Percentiles rank a stretch among this genome's conserved stretches.
These are phyloP conservation scores for Platycercus adscitus DNA, from an alignment of 2,113 vertebrate species.

Conservation along the genomic window DNA sequence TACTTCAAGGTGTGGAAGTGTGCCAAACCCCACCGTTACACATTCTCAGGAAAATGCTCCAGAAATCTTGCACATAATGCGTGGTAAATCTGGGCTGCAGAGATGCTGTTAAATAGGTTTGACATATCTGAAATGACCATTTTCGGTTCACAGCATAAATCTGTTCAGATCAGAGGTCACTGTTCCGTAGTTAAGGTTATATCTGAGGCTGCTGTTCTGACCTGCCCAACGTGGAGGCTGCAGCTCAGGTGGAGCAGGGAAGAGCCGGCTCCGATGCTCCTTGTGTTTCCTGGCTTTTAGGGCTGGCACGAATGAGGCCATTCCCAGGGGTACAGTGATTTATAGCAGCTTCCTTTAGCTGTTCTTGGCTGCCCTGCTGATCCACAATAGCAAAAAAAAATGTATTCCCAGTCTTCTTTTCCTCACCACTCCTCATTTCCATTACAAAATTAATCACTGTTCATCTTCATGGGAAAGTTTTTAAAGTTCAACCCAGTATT, in stretches of 20 bases:
- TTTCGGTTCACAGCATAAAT: not conserved
- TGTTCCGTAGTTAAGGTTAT: not conserved
- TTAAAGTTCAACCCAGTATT: not conserved
- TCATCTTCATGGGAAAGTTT: constrained; percentile 7
- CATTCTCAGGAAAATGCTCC: constrained; percentile 3
- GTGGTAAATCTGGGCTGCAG: not conserved
- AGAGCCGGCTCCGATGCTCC: accelerated
- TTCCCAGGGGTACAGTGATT: not conserved
- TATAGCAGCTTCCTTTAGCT: not conserved
- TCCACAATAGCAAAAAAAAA: not conserved
- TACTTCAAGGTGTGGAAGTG: constrained; percentile 28
- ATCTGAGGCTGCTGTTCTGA: not conserved
- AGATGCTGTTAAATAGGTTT: constrained; percentile 29
- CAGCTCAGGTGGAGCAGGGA: not conserved
- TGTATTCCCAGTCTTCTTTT: not conserved
- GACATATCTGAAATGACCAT: constrained; percentile 18
- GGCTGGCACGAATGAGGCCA: not conserved
- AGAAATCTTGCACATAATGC: not conserved
- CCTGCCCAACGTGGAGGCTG: not conserved
- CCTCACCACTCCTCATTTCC: not conserved
- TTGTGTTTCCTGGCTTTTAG: not conserved
- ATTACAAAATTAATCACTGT: not conserved
- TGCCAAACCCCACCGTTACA: constrained; percentile 6
- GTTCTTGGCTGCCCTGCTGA: not conserved
- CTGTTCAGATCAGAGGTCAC: not conserved